Evolutionary conservation across 2,113 vertebrate genomes (phyloP).

Genomic region (Mormyrus iriodes): DNA sequence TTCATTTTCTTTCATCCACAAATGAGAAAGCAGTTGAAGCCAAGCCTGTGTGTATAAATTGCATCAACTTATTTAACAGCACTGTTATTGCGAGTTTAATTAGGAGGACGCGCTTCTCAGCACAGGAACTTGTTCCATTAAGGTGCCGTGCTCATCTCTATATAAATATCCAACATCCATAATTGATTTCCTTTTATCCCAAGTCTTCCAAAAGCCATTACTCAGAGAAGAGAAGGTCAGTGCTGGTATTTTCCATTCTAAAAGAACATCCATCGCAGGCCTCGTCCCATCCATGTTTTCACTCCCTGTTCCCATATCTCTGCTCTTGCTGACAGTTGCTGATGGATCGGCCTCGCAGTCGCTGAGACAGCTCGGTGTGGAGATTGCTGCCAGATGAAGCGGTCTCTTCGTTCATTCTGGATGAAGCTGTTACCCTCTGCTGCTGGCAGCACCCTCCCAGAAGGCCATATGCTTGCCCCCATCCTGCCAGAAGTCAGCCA

Average conservation of each 20-base stretch:
- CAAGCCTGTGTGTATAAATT: slow-evolving; percentile 36
- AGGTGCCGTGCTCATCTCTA: slow-evolving; percentile 39
- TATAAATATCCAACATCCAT: slow-evolving; percentile 42
- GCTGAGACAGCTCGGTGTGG: slow-evolving; percentile 47
- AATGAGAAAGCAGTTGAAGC: slow-evolving; percentile 48
- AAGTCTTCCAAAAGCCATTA: slow-evolving; percentile 48
- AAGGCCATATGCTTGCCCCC: neutral
- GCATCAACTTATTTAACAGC: slow-evolving; percentile 47
- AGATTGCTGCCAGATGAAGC: slow-evolving; percentile 71
- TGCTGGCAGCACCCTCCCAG: slow-evolving; percentile 29
- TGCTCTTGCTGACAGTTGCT: slow-evolving; percentile 56
- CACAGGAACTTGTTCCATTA: slow-evolving; percentile 36
- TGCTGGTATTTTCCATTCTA: slow-evolving; percentile 58
- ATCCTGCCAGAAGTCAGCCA: neutral
- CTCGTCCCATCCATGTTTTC: slow-evolving; percentile 36
- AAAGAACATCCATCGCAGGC: slow-evolving; percentile 49
- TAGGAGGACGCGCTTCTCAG: slow-evolving; percentile 36
- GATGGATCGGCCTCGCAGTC: slow-evolving; percentile 65
- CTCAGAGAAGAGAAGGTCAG: slow-evolving; percentile 44
- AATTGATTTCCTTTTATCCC: slow-evolving; percentile 32
- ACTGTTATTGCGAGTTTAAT: slow-evolving; percentile 48
- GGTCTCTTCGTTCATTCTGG: slow-evolving; percentile 52
- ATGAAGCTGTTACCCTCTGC: slow-evolving; percentile 42
- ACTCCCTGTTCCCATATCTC: slow-evolving; percentile 42
- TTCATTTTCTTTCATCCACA: slow-evolving; percentile 52